A percentile compares a stretch with the other conserved stretches of the same genome.
Conservation (phyloP, 2,113 vertebrate species). For the Neofelis nebulosa region DNA sequence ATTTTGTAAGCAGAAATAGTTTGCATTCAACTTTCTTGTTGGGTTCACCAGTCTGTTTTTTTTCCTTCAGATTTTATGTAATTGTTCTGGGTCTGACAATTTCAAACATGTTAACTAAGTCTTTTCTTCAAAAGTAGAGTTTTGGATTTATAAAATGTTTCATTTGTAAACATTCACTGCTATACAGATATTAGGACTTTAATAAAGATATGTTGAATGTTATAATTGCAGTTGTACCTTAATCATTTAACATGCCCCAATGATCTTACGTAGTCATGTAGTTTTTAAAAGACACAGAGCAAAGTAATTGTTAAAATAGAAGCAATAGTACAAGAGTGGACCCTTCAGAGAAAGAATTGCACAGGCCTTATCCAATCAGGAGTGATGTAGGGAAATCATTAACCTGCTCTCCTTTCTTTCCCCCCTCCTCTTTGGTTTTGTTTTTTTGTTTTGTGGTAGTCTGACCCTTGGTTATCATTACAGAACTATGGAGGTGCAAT, state of each 20-base stretch:
- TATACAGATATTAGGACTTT: constrained; percentile 26
- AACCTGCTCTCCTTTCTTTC: constrained; percentile 90
- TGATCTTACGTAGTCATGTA: background rate
- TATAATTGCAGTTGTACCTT: background rate
- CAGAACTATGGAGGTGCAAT: constrained; percentile 98
- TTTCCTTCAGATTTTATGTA: background rate
- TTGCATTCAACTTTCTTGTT: constrained; percentile 40
- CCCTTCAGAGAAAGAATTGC: constrained; percentile 81
- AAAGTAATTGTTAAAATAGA: constrained; percentile 65
- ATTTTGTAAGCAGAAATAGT: background rate
- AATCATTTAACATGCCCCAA: constrained; percentile 28
- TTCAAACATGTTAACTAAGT: constrained; percentile 36
- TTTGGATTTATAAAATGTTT: constrained; percentile 35
- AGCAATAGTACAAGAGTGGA: constrained; percentile 78
- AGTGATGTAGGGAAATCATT: constrained; percentile 85
- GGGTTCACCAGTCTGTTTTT: constrained; percentile 15
- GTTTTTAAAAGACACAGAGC: constrained; percentile 49
- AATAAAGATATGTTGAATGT: constrained; percentile 35
- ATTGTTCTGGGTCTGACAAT: constrained; percentile 36
- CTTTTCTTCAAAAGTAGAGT: constrained; percentile 46
- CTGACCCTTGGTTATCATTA: constrained; percentile 91
- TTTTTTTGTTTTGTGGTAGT: constrained; percentile 92
- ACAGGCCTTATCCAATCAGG: constrained; percentile 83
- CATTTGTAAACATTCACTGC: constrained; percentile 48
- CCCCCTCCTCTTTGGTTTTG: constrained; percentile 90